Evolutionary conservation across 2,888 invertebrate species (phyloP), one percentile per base, ranked within the genome.

Genomic region (Amblyteles armatorius): DNA sequence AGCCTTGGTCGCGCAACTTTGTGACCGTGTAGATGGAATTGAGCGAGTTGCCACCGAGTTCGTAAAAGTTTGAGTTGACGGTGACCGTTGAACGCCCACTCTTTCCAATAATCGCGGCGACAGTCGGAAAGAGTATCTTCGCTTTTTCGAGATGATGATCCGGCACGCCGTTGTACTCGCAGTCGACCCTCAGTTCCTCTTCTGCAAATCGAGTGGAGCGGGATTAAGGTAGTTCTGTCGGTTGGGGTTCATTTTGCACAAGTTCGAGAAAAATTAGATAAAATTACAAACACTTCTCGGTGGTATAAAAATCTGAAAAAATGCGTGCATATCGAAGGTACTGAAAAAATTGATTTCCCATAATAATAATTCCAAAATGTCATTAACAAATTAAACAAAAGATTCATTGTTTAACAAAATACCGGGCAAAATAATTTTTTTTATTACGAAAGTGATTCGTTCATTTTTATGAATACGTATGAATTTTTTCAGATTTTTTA

Each of bases 1-100:
- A 98, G 13, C 97, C 97, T 90, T 96, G 96, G 79, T 98, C 97
- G 67, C 96, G 95, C 71, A 98, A 93, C 90, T 96, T 95, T 0
- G 97, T 97, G 6, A 98, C 97, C 0, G 97, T 97, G 88, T 96
- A 96, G 82, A 98, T 97, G 0, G 98, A 97, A 92, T 98, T 98
- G 26, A 98, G 94, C 0, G 98, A 98, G 91, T 98, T 98, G 13
- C 98, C 98, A 1, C 98, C 98, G 57, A 98, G 94, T 89, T 97
- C 96, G 92, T 97, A 98, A 93, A 98, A 98, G 88, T 97, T 97
- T 0, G 96, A 96, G 22, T 95, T 94, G 0, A 96, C 91, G 0
- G 95, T 95, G 7, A 98, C 94, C 0, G 95, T 95, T 0, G 95
- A 95, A 6, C 97, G 94, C 0, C 95, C 94, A 0, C 97, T 95